Percentiles rank a stretch among this genome's conserved stretches.
These are phyloP conservation scores for Sceliomorpha sp. DNA, from an alignment of 2,888 invertebrate species.

Conservation along the genomic window DNA sequence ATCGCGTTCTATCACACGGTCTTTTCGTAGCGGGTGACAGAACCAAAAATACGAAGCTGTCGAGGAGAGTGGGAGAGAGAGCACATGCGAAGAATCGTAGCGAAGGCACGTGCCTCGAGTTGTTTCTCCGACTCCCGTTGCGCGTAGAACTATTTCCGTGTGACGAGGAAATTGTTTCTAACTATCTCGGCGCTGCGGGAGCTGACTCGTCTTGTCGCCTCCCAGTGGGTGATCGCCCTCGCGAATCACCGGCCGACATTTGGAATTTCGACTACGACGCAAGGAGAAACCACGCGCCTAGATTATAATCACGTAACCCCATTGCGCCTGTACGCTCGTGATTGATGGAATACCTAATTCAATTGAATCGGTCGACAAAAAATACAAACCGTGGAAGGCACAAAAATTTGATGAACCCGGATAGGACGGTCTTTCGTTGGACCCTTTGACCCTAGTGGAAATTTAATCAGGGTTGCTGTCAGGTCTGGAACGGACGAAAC, in stretches of 20 bases:
- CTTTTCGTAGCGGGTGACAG: slow-evolving; percentile 60
- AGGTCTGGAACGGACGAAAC: too few species aligned
- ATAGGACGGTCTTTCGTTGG: too few species aligned
- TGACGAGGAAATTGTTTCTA: slow-evolving; percentile 72
- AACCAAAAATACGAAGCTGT: slow-evolving; percentile 59
- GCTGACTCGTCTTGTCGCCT: slow-evolving; percentile 61
- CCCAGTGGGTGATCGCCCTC: slow-evolving; percentile 68
- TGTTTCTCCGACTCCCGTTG: slow-evolving; percentile 68
- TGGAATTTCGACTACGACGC: slow-evolving; percentile 32
- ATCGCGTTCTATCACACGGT: slow-evolving; percentile 37
- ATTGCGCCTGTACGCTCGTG: slow-evolving; percentile 25
- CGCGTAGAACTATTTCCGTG: slow-evolving; percentile 74
- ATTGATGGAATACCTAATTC: slow-evolving; percentile 52
- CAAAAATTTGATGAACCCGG: neutral
- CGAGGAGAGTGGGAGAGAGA: too few species aligned
- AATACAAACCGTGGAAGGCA: slow-evolving; percentile 14
- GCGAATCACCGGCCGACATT: slow-evolving; percentile 50
- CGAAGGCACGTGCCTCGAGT: slow-evolving; percentile 70
- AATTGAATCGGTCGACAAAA: slow-evolving; percentile 37
- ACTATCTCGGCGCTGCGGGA: slow-evolving; percentile 70
- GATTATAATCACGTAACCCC: slow-evolving; percentile 42
- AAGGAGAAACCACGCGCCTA: slow-evolving; percentile 26
- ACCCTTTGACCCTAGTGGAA: neutral
- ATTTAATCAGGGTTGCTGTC: too few species aligned
- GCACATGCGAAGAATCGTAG: slow-evolving; percentile 58